Base-by-base conservation (phyloP, 2,888 invertebrate species). In the Conus canariensis region DNA sequence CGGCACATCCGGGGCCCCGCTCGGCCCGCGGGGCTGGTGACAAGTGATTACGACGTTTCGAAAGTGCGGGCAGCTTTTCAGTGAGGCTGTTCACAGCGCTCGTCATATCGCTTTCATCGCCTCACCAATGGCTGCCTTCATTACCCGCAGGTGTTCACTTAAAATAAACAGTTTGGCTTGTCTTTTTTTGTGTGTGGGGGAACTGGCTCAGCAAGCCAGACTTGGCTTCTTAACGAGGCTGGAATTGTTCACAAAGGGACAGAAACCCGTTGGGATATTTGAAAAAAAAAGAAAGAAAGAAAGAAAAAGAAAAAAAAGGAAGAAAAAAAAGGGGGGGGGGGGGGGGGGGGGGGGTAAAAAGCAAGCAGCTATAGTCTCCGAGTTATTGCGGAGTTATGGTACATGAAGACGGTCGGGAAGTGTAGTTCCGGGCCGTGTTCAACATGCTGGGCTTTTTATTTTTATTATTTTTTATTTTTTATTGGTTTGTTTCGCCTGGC, bases 111-210 rank as follows among this genome's bases (percentile, higher is more conserved):
- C 87, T 87, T 87, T 87, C 87, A 87, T 30, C 87, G 74, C 56
- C 25, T 25, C 87, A 60, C 85, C 25, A 60, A 45, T 85, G 60
- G 25, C 14, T 58, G 70, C 87, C 58, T 74, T 87, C 56, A 70
- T 58, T 45, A 58, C 74, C 74, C n/a, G 87, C 87, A 87, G 87
- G 87, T 87, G 87, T 87, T 87, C 87, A 87, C 87, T 56, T 87
- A 64, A 87, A 87, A 87, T 74, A 87, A 87, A 87, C 87, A 64
- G 86, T 87, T 87, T 87, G 87, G 10, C 67, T 87, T 86, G 30
- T 16, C 45, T 45, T 86, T 60, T 16, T 64, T 4, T 14, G 56
- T 6, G 77, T 30, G 30, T 30, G 0, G 30, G 16, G 16, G 2
- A 30, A 30, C 30, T 30, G 30, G 30, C 30, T 30, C 30, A 30